Evolutionary conservation across 64 coral and sea anemone genomes (phyloP).

Genomic region (Hydrozoanthus tunicans): DNA sequence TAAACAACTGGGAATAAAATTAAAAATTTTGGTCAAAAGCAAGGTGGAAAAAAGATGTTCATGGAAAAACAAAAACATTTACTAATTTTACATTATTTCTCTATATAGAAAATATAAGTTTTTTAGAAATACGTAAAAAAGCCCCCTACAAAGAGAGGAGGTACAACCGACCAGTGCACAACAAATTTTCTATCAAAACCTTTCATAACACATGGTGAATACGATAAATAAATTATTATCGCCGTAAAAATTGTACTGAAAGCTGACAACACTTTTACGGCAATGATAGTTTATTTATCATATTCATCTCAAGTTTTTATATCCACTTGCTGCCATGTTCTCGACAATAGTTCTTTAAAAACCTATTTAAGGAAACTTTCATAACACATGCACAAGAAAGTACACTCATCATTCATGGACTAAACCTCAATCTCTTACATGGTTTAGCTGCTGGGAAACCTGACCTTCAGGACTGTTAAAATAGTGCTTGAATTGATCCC

Average conservation of each 20-base stretch:
- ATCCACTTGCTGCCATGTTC: not conserved
- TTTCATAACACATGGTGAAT: too few relatives aligned
- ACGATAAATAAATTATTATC: too few relatives aligned
- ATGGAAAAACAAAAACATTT: not conserved
- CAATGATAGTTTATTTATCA: too few relatives aligned
- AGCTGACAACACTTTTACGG: too few relatives aligned
- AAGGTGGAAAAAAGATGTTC: not conserved
- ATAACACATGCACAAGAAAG: not conserved
- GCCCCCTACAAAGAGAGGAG: not conserved
- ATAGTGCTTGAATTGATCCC: constrained; percentile 48
- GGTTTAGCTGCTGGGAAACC: constrained; percentile 53
- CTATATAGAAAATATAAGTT: not conserved
- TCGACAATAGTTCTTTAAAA: not conserved
- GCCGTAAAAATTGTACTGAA: too few relatives aligned
- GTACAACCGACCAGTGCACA: not conserved
- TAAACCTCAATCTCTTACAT: constrained; percentile 59
- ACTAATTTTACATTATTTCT: not conserved
- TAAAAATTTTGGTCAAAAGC: not conserved
- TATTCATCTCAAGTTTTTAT: not conserved
- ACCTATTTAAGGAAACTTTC: not conserved
- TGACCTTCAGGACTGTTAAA: constrained; percentile 52
- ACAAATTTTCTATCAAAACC: not conserved
- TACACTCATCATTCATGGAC: constrained; percentile 5
- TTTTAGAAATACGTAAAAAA: not conserved
- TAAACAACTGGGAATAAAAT: too few relatives aligned